A percentile compares a stretch with the other conserved stretches of the same genome.
phyloP scores from a whole-genome alignment of 2,888 invertebrate species.

The Esperia sulphurella region DNA sequence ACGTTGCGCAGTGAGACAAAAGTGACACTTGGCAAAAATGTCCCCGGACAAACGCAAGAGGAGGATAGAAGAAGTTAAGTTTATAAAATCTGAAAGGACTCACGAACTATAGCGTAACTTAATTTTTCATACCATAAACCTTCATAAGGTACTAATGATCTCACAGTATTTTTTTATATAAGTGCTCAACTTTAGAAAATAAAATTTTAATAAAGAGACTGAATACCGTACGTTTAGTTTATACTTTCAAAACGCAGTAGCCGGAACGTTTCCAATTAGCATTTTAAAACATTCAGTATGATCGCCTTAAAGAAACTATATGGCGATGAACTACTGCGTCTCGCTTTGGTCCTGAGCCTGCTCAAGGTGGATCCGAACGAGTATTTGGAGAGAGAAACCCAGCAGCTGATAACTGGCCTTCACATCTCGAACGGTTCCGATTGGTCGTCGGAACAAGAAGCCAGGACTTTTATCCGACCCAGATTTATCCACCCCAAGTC shows the following conservation, averaged over 20 bases:
- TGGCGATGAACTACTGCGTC: conserved; percentile 88
- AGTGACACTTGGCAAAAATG: conserved; percentile 61
- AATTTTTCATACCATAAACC: conserved; percentile 12
- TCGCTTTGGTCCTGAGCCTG: conserved; percentile 89
- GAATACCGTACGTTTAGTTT: conserved; percentile 17
- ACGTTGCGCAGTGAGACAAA: conserved; percentile 21
- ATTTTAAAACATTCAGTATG: conserved; percentile 66
- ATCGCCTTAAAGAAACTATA: conserved; percentile 90
- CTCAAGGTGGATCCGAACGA: conserved; percentile 87
- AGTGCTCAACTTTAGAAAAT: conserved; percentile 47
- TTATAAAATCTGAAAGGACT: conserved; percentile 34
- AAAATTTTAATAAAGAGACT: conserved; percentile 28
- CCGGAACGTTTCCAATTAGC: conserved; percentile 7
- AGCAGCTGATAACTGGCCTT: conserved; percentile 76
- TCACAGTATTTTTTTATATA: conserved; percentile 52
- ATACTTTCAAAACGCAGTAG: conserved; percentile 12
- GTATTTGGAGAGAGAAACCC: conserved; percentile 79
- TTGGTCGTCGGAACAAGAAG: conserved; percentile 81
- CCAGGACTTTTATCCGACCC: conserved; percentile 78
- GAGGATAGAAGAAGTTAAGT: conserved; percentile 38
- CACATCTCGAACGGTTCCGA: conserved; percentile 83
- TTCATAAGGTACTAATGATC: conserved; percentile 37
- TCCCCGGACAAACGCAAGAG: conserved; percentile 68
- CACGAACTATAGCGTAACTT: conserved; percentile 24
- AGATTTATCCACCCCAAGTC: conserved; percentile 85